These are phyloP conservation scores for Saxidomus purpurata DNA, from an alignment of 1,140 invertebrate genomes.

Conservation along the genomic window DNA sequence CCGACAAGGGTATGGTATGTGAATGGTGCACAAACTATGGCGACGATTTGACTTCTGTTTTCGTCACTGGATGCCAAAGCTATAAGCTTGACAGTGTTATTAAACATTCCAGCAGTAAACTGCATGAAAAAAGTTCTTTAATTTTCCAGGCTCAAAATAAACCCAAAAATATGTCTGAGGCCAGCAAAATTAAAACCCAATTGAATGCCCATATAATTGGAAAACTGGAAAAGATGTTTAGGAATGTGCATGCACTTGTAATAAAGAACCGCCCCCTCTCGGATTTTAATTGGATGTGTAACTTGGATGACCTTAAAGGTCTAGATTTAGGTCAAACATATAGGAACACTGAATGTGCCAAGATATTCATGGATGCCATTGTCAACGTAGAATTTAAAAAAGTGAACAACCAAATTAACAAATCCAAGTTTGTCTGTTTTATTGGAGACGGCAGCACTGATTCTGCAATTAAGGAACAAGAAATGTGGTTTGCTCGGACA, in stretches of 20 bases:
- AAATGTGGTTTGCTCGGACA: slow-evolving; percentile 49
- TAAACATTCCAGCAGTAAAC: neutral
- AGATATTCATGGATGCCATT: slow-evolving; percentile 51
- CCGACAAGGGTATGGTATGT: neutral
- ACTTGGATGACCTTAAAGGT: slow-evolving; percentile 18
- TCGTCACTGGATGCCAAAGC: neutral
- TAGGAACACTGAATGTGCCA: neutral
- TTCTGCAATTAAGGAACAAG: slow-evolving; percentile 42
- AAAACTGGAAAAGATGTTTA: neutral
- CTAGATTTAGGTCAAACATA: slow-evolving; percentile 44
- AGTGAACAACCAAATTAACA: neutral
- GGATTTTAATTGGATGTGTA: slow-evolving; percentile 43
- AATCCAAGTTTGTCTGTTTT: slow-evolving; percentile 5
- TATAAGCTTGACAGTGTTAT: slow-evolving; percentile 12
- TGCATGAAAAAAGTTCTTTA: neutral
- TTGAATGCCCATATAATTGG: slow-evolving; percentile 12
- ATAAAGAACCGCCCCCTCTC: slow-evolving; percentile 22
- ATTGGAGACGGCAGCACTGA: slow-evolving; percentile 59
- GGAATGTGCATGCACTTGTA: slow-evolving; percentile 25
- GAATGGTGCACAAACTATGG: neutral
- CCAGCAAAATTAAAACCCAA: neutral
- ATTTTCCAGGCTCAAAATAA: neutral
- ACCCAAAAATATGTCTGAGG: neutral
- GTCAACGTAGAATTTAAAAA: slow-evolving; percentile 46
- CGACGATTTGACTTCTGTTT: neutral